Conservation (phyloP, 2,888 invertebrate species). For the Laspeyria flexula region DNA sequence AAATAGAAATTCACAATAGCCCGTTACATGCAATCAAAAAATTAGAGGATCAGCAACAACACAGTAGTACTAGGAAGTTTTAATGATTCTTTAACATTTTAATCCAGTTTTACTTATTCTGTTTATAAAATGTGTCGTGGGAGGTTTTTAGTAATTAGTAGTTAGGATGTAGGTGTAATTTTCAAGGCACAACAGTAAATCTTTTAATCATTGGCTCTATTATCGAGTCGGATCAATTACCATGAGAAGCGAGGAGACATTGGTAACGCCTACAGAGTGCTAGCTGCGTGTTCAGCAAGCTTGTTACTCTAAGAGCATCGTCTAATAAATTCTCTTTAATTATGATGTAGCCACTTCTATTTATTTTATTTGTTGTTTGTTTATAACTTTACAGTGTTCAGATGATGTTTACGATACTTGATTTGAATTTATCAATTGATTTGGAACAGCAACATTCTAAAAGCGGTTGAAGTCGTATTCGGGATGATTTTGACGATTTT, state of each 20-base stretch:
- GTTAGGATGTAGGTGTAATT: conserved; percentile 16
- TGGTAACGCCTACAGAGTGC: conserved; percentile 11
- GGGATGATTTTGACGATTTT: too few relatives aligned
- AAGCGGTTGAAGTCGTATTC: too few relatives aligned
- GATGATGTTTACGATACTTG: not conserved
- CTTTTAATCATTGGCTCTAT: conserved; percentile 35
- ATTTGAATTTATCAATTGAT: too few relatives aligned
- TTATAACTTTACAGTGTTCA: too few relatives aligned
- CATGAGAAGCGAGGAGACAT: not conserved
- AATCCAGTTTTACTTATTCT: not conserved
- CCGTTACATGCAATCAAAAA: too few relatives aligned
- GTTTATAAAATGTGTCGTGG: not conserved
- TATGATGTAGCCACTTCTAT: not conserved
- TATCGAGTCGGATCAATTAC: conserved; percentile 23
- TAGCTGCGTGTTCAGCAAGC: conserved; percentile 1
- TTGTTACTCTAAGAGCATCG: not conserved
- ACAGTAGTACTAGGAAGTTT: too few relatives aligned
- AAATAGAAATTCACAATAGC: too few relatives aligned
- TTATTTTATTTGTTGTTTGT: not conserved
- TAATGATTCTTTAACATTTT: too few relatives aligned
- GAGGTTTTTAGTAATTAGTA: conserved; percentile 19
- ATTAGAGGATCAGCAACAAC: too few relatives aligned
- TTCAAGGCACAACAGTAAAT: conserved; percentile 32
- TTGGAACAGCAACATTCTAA: too few relatives aligned
- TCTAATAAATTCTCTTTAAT: conserved; percentile 2